Percentiles rank a stretch among this genome's conserved stretches.
Evolutionary conservation across 2,113 vertebrate genomes (phyloP).

Genomic region (Crotalus viridis): DNA sequence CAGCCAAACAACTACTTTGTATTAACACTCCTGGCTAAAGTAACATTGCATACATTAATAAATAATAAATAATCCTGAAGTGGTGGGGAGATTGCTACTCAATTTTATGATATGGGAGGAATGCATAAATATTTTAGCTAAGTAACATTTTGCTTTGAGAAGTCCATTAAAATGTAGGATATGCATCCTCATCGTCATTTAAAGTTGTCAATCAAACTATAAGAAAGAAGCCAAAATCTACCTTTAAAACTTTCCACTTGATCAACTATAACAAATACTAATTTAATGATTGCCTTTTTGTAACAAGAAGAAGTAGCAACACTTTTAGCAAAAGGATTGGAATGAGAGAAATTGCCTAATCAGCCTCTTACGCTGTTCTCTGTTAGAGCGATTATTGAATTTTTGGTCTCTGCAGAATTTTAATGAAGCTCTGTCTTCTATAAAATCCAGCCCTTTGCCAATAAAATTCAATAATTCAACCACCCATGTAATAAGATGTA

Average conservation of each 20-base stretch:
- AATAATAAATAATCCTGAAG: background rate
- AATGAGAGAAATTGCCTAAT: slow-evolving; percentile 85
- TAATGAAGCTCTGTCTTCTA: slow-evolving; percentile 85
- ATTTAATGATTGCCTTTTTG: slow-evolving; percentile 81
- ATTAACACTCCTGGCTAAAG: background rate
- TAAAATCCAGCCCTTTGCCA: slow-evolving; percentile 80
- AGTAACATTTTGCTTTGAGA: background rate
- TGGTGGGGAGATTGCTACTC: background rate
- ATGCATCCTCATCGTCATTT: background rate
- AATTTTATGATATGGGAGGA: background rate
- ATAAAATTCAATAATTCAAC: slow-evolving; percentile 85
- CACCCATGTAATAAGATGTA: slow-evolving; percentile 89
- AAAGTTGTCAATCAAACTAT: slow-evolving; percentile 67
- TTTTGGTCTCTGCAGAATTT: slow-evolving; percentile 85
- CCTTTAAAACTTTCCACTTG: slow-evolving; percentile 78
- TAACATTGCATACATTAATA: background rate
- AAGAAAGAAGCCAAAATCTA: slow-evolving; percentile 68
- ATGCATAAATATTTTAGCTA: background rate
- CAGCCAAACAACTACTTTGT: background rate
- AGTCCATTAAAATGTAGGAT: background rate
- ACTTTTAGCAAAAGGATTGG: slow-evolving; percentile 78
- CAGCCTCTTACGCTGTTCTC: slow-evolving; percentile 80
- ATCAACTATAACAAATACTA: slow-evolving; percentile 76
- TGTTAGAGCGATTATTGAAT: slow-evolving; percentile 87
- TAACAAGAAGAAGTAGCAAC: slow-evolving; percentile 80